Evolutionary conservation across 2,888 invertebrate species (phyloP), one percentile per base, ranked within the genome.

Genomic region (Oscheius sp.): DNA sequence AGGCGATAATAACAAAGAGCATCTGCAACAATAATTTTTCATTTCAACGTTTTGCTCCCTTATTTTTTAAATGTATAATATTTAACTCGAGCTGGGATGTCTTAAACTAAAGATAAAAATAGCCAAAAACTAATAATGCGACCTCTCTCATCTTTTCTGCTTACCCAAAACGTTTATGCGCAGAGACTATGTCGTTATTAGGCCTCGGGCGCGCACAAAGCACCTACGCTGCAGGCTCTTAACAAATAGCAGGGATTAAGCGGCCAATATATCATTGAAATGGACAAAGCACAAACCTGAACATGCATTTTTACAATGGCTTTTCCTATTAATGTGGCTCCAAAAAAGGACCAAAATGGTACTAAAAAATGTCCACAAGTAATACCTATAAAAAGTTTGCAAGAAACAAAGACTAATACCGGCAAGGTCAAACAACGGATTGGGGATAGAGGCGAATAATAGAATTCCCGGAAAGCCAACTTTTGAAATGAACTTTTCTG

Each of bases 301-400:
- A 86, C 76, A 53, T 87, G 86, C 84, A 86, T 85, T 70, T 87
- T 86, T 33, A 84, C 73, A 12, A 86, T 65, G 6, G 86, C 87
- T 71, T 87, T 86, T 68, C 86, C 98, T 69, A 99, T 91, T 0
- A 98, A 90, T 0, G 98, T 99, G 70, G 98, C 98, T 39, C 97
- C 97, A 88, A 99, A 99, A 90, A 99, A 99, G 2, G 97, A 98
- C 95, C 96, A 96, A 89, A 99, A 99, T 15, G 98, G 97, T 81
- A 99, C 95, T 71, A 96, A 90, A 88, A 97, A 99, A 88, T 98
- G 97, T 31, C 80, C 80, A 61, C 80, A 80, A 0, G 80, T 80
- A 55, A 80, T 80, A 33, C 74, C 67, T 69, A 61, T n/a, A n/a
- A n/a, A n/a, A n/a, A n/a, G n/a, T n/a, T n/a, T n/a, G n/a, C n/a